Percentiles rank a stretch among this genome's conserved stretches.
These are phyloP conservation scores for Campoplex nolae DNA, from an alignment of 2,888 invertebrate species.

Conservation along the genomic window DNA sequence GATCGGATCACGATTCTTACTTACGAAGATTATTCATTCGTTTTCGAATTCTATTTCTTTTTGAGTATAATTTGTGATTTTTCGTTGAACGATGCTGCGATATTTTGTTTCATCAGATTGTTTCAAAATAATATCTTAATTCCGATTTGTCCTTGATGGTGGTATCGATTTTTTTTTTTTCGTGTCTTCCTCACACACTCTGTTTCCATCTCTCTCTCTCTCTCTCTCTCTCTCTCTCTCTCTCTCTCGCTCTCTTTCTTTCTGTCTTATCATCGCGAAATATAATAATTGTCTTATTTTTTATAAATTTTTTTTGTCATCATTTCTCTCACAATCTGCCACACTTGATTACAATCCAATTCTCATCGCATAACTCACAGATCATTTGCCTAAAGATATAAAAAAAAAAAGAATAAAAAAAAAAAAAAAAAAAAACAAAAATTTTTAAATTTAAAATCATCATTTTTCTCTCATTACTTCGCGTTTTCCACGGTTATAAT, in stretches of 20 bases:
- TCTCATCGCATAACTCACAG: slow-evolving; percentile 69
- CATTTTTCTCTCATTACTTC: slow-evolving; percentile 46
- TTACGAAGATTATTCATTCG: slow-evolving; percentile 47
- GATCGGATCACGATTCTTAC: slow-evolving; percentile 71
- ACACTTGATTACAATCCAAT: slow-evolving; percentile 58
- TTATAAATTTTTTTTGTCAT: slow-evolving; percentile 69
- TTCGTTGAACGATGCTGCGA: slow-evolving; percentile 60
- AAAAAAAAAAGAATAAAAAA: slow-evolving; percentile 14
- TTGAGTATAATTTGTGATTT: slow-evolving; percentile 37
- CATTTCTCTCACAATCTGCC: slow-evolving; percentile 14
- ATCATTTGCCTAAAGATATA: slow-evolving; percentile 69
- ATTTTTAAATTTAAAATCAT: slow-evolving; percentile 54
- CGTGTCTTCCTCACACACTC: slow-evolving; percentile 14
- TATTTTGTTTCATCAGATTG: slow-evolving; percentile 66
- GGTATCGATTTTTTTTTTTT: slow-evolving; percentile 34
- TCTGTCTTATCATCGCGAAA: slow-evolving; percentile 60
- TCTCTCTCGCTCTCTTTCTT: slow-evolving; percentile 32
- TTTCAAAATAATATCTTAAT: slow-evolving; percentile 70
- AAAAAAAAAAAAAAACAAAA: no score
- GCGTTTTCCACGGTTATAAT: slow-evolving; percentile 19
- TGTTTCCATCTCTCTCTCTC: slow-evolving; percentile 18
- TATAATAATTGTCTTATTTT: slow-evolving; percentile 74
- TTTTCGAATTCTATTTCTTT: slow-evolving; percentile 31
- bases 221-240: slow-evolving; percentile 14
- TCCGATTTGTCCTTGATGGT: slow-evolving; percentile 58